phyloP scores from a whole-genome alignment of 37 sponge, comb jelly and placozoan species.

The Theonella swinhoei region DNA sequence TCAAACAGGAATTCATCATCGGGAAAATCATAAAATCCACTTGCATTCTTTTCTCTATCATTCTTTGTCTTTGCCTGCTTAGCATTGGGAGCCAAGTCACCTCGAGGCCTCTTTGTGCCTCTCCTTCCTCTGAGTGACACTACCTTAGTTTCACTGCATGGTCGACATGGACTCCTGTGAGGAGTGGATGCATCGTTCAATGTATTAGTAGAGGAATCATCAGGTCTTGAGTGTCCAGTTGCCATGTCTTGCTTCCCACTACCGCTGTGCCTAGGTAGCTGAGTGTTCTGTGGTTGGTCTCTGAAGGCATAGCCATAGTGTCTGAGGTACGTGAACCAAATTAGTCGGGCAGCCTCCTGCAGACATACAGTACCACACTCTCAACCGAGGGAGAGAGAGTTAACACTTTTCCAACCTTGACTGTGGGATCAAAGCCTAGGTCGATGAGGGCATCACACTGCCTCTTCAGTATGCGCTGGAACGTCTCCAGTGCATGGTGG shows the following conservation, averaged over 20 bases:
- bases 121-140: neutral
- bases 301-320: conserved; percentile 48
- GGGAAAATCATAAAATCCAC: conserved; percentile 10
- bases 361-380: neutral
- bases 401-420: conserved; percentile 34
- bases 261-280: neutral
- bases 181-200: no score
- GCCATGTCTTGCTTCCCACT: neutral
- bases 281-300: neutral
- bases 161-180: no score
- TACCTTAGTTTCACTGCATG: no score
- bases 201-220: neutral
- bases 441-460: conserved; percentile 55
- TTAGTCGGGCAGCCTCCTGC: conserved; percentile 48
- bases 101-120: neutral
- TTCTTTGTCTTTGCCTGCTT: neutral
- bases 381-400: neutral
- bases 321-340: conserved; percentile 52
- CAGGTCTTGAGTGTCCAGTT: neutral
- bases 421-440: conserved; percentile 42
- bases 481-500: conserved; percentile 16
- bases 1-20: conserved; percentile 31
- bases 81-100: neutral
- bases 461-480: conserved; percentile 42
- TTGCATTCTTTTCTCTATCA: neutral